Evolutionary conservation across 1,140 invertebrate species (phyloP).

Genomic region (Drosophila varians): DNA sequence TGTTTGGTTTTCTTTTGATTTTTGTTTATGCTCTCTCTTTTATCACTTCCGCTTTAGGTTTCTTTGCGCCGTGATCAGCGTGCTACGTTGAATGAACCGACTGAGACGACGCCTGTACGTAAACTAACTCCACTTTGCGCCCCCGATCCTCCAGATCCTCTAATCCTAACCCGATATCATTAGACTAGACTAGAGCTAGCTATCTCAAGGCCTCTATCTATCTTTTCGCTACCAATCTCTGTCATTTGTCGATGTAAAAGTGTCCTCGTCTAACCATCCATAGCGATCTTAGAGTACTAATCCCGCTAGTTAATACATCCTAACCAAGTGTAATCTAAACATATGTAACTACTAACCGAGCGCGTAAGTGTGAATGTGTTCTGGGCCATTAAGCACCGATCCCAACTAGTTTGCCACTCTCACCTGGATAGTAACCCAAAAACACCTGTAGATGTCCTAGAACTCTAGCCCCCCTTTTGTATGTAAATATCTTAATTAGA

Average conservation of each 20-base stretch:
- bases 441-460: constrained; percentile 51
- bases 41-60: constrained; percentile 83
- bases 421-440: constrained; percentile 31
- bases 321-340: constrained; percentile 21
- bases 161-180: constrained; percentile 35
- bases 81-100: constrained; percentile 82
- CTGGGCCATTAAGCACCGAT: constrained; percentile 37
- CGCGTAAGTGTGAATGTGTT: constrained; percentile 39
- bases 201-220: constrained; percentile 20
- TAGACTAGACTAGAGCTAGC: constrained; percentile 38
- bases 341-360: constrained; percentile 39
- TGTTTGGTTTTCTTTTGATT: constrained; percentile 69
- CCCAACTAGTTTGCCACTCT: constrained; percentile 32
- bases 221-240: constrained; percentile 20
- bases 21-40: constrained; percentile 80
- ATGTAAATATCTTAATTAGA: constrained; percentile 29
- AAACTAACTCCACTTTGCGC: constrained; percentile 79
- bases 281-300: constrained; percentile 49
- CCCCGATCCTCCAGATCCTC: constrained; percentile 17
- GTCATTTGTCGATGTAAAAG: constrained; percentile 46
- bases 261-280: constrained; percentile 64
- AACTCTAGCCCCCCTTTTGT: constrained; percentile 38
- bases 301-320: constrained; percentile 25
- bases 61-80: constrained; percentile 82
- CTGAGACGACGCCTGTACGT: constrained; percentile 84